Evolutionary conservation across 2,888 invertebrate species (phyloP).

Genomic region (Drosophila acutilabella): DNA sequence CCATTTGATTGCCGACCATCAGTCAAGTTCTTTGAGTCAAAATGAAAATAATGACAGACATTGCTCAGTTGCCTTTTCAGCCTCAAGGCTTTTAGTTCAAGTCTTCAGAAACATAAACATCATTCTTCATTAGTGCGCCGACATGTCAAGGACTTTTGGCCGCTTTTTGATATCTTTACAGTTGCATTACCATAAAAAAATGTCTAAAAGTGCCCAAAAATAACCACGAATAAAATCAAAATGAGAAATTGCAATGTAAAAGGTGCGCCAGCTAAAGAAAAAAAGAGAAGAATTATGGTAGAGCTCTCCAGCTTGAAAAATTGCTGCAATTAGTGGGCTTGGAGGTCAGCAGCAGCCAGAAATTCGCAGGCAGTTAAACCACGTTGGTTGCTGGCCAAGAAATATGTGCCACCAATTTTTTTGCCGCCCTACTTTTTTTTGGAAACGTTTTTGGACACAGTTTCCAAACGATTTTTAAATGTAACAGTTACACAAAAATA

Average conservation of each 20-base stretch:
- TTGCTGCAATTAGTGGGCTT: slow-evolving; percentile 74
- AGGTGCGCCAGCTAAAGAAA: slow-evolving; percentile 10
- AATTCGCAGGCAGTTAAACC: slow-evolving; percentile 4
- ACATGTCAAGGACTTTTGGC: slow-evolving; percentile 69
- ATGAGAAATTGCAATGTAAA: slow-evolving; percentile 27
- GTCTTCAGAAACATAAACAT: slow-evolving; percentile 54
- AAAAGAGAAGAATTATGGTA: slow-evolving; percentile 24
- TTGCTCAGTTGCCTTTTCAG: slow-evolving; percentile 29
- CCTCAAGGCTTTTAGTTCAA: slow-evolving; percentile 6
- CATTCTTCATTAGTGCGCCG: slow-evolving; percentile 72
- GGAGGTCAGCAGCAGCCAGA: slow-evolving; percentile 65
- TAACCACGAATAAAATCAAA: not conserved
- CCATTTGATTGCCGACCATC: slow-evolving; percentile 62
- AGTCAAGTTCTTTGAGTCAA: slow-evolving; percentile 41
- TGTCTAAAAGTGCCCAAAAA: not conserved
- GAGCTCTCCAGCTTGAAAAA: slow-evolving; percentile 71
- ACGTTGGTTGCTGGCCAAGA: slow-evolving; percentile 44
- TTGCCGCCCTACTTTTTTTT: slow-evolving; percentile 8
- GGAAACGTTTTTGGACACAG: slow-evolving; percentile 6
- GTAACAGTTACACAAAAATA: not conserved
- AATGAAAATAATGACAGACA: slow-evolving; percentile 40
- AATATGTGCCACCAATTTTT: slow-evolving; percentile 52
- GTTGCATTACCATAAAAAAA: slow-evolving; percentile 62
- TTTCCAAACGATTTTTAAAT: slow-evolving; percentile 27
- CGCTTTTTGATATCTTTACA: slow-evolving; percentile 47